Evolutionary conservation across 1,140 invertebrate genomes (phyloP).

Genomic region (Charaxes varanes): DNA sequence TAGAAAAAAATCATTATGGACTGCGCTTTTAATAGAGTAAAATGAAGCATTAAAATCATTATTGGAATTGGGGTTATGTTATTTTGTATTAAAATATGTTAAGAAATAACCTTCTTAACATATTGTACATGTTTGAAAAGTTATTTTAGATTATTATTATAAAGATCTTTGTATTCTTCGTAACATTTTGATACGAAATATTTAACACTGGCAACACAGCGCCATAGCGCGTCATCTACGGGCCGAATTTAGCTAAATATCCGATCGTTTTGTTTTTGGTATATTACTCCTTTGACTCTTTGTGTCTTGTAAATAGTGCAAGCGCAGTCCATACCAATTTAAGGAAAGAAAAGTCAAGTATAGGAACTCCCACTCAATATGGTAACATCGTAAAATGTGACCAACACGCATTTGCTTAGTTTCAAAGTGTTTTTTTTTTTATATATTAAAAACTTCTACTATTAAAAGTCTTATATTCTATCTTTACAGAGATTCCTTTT

Average conservation of each 20-base stretch:
- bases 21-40: too few relatives aligned
- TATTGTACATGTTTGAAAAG: too few relatives aligned
- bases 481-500: too few relatives aligned
- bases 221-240: slow-evolving; percentile 41
- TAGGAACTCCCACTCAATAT: slow-evolving; percentile 30
- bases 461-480: too few relatives aligned
- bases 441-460: too few relatives aligned
- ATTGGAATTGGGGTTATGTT: too few relatives aligned
- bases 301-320: not conserved
- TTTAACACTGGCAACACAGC: slow-evolving; percentile 39
- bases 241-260: slow-evolving; percentile 32
- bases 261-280: slow-evolving; percentile 17
- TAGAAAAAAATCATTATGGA: too few relatives aligned
- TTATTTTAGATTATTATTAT: too few relatives aligned
- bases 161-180: not conserved
- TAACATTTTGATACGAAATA: slow-evolving; percentile 9
- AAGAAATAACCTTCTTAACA: too few relatives aligned
- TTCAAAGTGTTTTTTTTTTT: too few relatives aligned
- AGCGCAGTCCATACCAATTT: not conserved
- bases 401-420: not conserved
- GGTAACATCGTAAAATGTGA: slow-evolving; percentile 16
- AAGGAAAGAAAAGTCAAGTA: slow-evolving; percentile 18
- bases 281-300: not conserved
- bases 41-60: too few relatives aligned
- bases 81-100: too few relatives aligned